Evolutionary conservation across 2,113 vertebrate genomes (phyloP), one percentile per base, ranked within the genome.

Genomic region (Mellivora capensis): DNA sequence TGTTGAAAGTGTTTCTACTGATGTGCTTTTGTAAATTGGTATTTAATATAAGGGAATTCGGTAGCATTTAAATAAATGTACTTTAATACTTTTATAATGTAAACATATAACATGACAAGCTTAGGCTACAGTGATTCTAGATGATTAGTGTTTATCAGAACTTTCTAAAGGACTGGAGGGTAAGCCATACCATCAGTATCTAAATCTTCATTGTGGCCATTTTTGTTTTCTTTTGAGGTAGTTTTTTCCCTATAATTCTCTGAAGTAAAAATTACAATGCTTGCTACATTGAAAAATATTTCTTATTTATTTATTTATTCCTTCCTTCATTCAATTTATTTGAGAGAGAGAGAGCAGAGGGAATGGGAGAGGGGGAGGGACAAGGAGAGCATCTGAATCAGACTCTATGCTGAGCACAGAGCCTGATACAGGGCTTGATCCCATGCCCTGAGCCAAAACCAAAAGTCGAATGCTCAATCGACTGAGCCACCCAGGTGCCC

Each of bases 31-130:
- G 79, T 11, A 84, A 91, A 87, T 67, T 84, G 81, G 34, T 71
- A 82, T 67, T 87, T 96, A 89, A 93, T 54, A 57, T 77, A 89
- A 94, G 37, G 47, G 34, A 92, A 92, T 96, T 94, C 21, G 64
- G 18, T 84, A 49, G 49, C 47, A 82, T 80, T 69, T 71, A 93
- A 17, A 62, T 61, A 85, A 89, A 80, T 61, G 6, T 57, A 47
- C 81, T 97, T 94, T 94, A 88, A 67, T 13, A 82, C 52, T 87
- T 85, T 84, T 79, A 14, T 59, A 88, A 12, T 89, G 14, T 49
- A 91, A 89, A 76, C 23, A 31, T 37, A 27, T 47, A 81, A 72
- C 25, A 10, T 93, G 59, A 93, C 91, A 44, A 89, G n/a, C 67
- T 69, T 87, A 34, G 44, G 49, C n/a, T 83, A 1, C 4, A 91